phyloP scores from a whole-genome alignment of 2,113 vertebrate species.

The Lepus europaeus region DNA sequence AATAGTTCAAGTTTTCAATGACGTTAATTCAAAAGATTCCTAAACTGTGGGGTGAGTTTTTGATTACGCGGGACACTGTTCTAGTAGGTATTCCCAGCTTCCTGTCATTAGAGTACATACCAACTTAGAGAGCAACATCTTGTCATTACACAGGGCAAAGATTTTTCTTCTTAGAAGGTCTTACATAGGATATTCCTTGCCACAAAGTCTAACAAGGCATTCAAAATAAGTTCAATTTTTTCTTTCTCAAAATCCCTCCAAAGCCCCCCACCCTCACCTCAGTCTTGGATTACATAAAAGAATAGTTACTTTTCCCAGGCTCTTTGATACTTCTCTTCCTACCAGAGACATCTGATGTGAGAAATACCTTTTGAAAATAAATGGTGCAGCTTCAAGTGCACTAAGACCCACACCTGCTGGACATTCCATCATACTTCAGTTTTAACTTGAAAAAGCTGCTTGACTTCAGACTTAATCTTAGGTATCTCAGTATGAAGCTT shows the following conservation, averaged over 20 bases:
- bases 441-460: conserved; percentile 88
- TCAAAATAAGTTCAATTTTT: conserved; percentile 89
- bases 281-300: conserved; percentile 89
- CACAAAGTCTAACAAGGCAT: conserved; percentile 85
- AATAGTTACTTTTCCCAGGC: conserved; percentile 88
- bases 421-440: conserved; percentile 86
- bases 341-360: conserved; percentile 88
- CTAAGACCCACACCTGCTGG: conserved; percentile 88
- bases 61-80: conserved; percentile 26
- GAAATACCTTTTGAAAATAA: conserved; percentile 92
- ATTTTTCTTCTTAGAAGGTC: conserved; percentile 79
- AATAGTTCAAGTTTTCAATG: conserved; percentile 24
- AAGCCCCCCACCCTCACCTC: conserved; percentile 85
- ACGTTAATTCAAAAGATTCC: conserved; percentile 11
- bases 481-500: conserved; percentile 88
- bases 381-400: conserved; percentile 88
- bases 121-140: background rate
- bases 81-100: conserved; percentile 32
- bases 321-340: conserved; percentile 90
- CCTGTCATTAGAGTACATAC: conserved; percentile 22
- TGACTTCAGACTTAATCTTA: conserved; percentile 87
- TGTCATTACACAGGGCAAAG: conserved; percentile 34
- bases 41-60: conserved; percentile 32
- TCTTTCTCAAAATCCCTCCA: conserved; percentile 89
- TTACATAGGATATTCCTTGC: conserved; percentile 74